Evolutionary conservation across 2,113 vertebrate genomes (phyloP), one percentile per base, ranked within the genome.

Genomic region (Casuarius casuarius): DNA sequence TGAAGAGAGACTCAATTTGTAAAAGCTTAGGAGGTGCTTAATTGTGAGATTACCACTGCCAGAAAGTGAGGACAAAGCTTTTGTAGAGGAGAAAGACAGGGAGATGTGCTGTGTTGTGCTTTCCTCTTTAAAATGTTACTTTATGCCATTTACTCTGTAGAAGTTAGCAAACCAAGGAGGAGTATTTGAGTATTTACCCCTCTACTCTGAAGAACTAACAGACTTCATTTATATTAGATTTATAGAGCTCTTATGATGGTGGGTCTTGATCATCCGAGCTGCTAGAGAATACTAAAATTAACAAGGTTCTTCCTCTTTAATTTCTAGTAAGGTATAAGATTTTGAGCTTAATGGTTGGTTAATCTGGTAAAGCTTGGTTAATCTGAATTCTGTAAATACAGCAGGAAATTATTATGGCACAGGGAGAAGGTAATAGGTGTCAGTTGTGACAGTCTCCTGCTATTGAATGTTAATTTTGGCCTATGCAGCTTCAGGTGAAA

Each of bases 381-480:
- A 61, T 75, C 33, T 40, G 12, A 61, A 70, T 94, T 82, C 13
- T n/a, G 22, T 75, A 56, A 58, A 71, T 63, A 14, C 25, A 76
- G n/a, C 58, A 83, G 35, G 25, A 88, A 94, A 58, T 68, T 79
- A 16, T 65, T 89, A 67, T 63, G 33, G 54, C 35, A 18, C 0
- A 12, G 21, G 4, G 46, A 52, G 35, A 83, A 52, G 38, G 21
- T 84, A 91, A 49, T 52, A 73, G 13, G 13, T 91, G 16, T 62
- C 76, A 79, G 40, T 81, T 92, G 74, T 87, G 48, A 38, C n/a
- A 48, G 12, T 70, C 20, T 38, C 22, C 42, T 72, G 28, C 25
- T 89, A 58, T 90, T 76, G 76, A 93, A 31, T 92, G 85, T 40
- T 91, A 82, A 56, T 79, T 87, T 89, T 87, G 67, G 18, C 78